Evolutionary conservation across 2,113 vertebrate species (phyloP).

Genomic region (Chitala chitala): DNA sequence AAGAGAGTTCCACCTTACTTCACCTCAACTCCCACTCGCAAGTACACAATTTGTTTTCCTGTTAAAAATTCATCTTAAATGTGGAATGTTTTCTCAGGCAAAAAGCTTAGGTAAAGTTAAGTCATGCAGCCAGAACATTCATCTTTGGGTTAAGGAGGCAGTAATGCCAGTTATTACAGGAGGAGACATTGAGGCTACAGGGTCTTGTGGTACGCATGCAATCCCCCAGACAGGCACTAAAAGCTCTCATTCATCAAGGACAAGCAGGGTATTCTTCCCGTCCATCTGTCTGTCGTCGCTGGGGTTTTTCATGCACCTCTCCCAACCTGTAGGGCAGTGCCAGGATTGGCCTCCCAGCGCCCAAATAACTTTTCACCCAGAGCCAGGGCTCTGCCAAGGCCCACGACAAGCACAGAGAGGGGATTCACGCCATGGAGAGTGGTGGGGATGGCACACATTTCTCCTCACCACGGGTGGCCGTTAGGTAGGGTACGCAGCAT

Average conservation of each 20-base stretch:
- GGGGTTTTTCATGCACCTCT: slow-evolving; percentile 36
- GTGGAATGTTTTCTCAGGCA: neutral
- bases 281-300: slow-evolving; percentile 26
- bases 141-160: neutral
- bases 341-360: slow-evolving; percentile 29
- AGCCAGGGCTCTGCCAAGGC: neutral
- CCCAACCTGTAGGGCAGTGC: slow-evolving; percentile 27
- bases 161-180: neutral
- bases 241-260: slow-evolving; percentile 32
- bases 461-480: neutral
- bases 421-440: slow-evolving; percentile 13
- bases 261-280: slow-evolving; percentile 36
- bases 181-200: slow-evolving; percentile 14
- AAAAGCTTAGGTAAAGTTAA: neutral
- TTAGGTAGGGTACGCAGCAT: neutral
- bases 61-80: slow-evolving; percentile 9
- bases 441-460: neutral
- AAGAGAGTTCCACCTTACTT: neutral
- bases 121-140: neutral
- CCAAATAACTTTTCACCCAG: slow-evolving; percentile 24
- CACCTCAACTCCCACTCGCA: no score
- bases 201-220: slow-evolving; percentile 7
- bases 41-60: neutral
- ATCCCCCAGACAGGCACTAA: slow-evolving; percentile 19
- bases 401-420: slow-evolving; percentile 15